Evolutionary conservation across 1,140 invertebrate genomes (phyloP), one percentile per base, ranked within the genome.

Genomic region (Panonychus citri): DNA sequence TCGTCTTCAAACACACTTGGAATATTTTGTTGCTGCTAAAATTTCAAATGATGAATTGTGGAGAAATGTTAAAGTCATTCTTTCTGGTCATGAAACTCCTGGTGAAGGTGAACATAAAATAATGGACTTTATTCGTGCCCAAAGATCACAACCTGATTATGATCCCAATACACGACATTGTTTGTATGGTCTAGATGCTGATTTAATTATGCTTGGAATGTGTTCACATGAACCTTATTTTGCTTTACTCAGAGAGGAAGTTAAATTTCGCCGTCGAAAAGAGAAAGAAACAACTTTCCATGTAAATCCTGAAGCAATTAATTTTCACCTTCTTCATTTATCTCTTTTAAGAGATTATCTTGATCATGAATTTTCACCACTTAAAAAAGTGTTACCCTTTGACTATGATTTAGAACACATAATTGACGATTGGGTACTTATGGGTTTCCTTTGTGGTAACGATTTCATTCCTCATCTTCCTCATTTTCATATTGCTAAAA

Each of bases 31-130:
- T 19, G 77, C 79, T 37, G 73, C 78, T 26, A 95, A 96, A 72
- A 78, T 95, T 26, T 81, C 82, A 0, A 81, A 77, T 25, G 76
- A 94, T 68, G 77, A 78, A 53, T 63, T 80, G 4, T 96, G 90
- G 90, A 76, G 80, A 57, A 64, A 68, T 39, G 63, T 69, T 27
- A 62, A 67, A 60, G 61, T 73, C 34, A 67, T 66, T 59, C 58
- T 72, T 17, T 70, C 70, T 25, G 72, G 72, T 12, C 72, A 73
- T 62, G 69, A 73, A 64, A 66, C 69, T 57, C 55, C 57, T 54
- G 90, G 90, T 21, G 91, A 97, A 75, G 91, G 91, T 3, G 91
- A 97, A 71, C 91, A 97, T 67, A 97, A 96, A 72, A 90, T 96
- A 50, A 94, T 95, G 89, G 90, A 96, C 68, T 95, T 88, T 65